These are phyloP conservation scores for Drosophila borealis DNA, from an alignment of 2,888 invertebrate species.

Conservation along the genomic window DNA sequence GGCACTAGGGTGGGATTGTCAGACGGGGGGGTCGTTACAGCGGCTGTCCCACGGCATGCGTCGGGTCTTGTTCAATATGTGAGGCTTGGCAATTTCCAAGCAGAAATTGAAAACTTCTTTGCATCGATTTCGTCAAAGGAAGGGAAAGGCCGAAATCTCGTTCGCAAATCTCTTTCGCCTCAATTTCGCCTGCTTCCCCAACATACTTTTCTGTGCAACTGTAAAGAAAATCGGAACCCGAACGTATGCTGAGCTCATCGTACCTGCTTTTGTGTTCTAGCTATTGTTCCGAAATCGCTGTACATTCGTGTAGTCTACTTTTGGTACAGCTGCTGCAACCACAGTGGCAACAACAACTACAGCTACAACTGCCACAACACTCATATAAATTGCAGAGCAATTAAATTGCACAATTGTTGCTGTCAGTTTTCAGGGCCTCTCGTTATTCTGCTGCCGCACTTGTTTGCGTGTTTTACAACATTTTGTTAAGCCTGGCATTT, in stretches of 20 bases:
- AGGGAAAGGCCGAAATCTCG: too few species aligned
- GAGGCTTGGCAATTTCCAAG: not conserved
- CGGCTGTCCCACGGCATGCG: not conserved
- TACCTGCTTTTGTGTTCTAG: not conserved
- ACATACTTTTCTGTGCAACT: too few species aligned
- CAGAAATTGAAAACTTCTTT: not conserved
- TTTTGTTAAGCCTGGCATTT: conserved; percentile 62
- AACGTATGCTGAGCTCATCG: conserved; percentile 1
- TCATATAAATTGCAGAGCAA: conserved; percentile 63
- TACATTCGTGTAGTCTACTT: conserved; percentile 46
- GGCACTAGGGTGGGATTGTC: not conserved
- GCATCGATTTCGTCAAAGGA: not conserved
- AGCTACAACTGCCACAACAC: conserved; percentile 6
- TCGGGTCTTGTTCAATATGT: not conserved
- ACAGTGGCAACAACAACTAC: conserved; percentile 21
- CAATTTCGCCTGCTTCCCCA: not conserved
- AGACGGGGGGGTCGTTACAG: too few species aligned
- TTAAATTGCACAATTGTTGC: conserved; percentile 57
- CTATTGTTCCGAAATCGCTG: conserved; percentile 14
- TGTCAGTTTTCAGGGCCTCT: conserved; percentile 32
- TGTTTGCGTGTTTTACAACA: conserved; percentile 64
- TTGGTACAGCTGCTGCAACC: conserved; percentile 37
- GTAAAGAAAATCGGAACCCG: not conserved
- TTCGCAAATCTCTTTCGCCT: not conserved
- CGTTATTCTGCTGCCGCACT: conserved; percentile 11